These are phyloP conservation scores for Cylindroiulus punctatus DNA, from an alignment of 2,888 invertebrate genomes.

Conservation along the genomic window DNA sequence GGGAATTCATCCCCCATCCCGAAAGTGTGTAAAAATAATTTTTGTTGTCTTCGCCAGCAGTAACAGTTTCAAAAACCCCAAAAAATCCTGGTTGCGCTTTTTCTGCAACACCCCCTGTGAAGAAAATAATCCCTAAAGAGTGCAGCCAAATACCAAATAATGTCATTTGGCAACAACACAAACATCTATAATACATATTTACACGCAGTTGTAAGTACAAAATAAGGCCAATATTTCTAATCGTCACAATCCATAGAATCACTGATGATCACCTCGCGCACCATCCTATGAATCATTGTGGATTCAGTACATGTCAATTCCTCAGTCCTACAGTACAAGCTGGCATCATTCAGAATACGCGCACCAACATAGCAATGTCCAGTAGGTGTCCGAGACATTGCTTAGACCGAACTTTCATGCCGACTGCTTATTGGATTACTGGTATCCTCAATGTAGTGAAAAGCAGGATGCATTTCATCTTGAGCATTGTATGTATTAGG, in stretches of 20 bases:
- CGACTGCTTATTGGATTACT: neutral
- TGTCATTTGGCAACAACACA: no score
- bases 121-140: no score
- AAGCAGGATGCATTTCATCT: neutral
- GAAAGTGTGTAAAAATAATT: no score
- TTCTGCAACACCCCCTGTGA: no score
- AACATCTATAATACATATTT: conserved; percentile 19
- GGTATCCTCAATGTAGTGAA: neutral
- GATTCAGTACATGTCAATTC: neutral
- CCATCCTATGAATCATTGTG: neutral
- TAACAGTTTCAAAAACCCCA: no score
- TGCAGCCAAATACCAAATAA: no score
- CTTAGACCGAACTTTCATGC: conserved; percentile 25
- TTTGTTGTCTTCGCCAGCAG: no score
- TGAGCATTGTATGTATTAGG: neutral
- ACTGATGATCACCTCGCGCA: neutral
- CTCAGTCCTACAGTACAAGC: no score
- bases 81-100: no score
- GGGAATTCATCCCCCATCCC: no score
- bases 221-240: conserved; percentile 50
- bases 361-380: neutral
- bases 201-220: conserved; percentile 46
- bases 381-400: neutral
- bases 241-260: neutral
- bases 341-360: neutral